Percentiles rank a stretch among this genome's conserved stretches.
Evolutionary conservation across 1,140 invertebrate genomes (phyloP).

Genomic region (Plodia interpunctella): DNA sequence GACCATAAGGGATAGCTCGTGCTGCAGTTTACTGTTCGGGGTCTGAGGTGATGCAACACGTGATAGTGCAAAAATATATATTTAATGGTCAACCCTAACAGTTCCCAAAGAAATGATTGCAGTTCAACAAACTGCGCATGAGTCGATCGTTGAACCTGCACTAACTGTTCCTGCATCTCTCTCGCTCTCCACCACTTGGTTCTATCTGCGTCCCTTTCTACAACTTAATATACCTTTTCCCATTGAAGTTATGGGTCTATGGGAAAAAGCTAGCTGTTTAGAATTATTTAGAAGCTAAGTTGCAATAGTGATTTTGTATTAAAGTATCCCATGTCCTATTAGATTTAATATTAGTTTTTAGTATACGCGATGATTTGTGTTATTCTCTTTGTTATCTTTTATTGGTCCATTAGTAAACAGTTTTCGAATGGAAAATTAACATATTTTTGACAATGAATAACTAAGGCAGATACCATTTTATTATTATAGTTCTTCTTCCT

Average conservation of each 20-base stretch:
- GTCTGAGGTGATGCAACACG: neutral
- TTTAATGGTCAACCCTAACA: constrained; percentile 42
- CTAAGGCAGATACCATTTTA: no score
- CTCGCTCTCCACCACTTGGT: constrained; percentile 31
- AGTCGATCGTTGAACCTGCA: constrained; percentile 70
- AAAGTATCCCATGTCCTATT: neutral
- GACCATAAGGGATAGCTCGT: no score
- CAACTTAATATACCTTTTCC: constrained; percentile 39
- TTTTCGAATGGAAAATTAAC: no score
- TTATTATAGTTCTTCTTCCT: no score
- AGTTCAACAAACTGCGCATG: constrained; percentile 73
- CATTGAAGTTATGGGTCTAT: constrained; percentile 46
- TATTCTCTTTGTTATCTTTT: no score
- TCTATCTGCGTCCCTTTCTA: constrained; percentile 36
- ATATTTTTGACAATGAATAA: no score
- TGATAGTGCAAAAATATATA: neutral
- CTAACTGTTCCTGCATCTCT: constrained; percentile 54
- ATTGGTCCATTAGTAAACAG: no score
- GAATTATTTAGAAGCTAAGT: neutral
- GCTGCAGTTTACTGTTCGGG: no score
- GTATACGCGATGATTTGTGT: no score
- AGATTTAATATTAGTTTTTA: neutral
- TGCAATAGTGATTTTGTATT: neutral
- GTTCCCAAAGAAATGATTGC: constrained; percentile 70
- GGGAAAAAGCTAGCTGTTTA: constrained; percentile 22